A percentile compares a stretch with the other conserved stretches of the same genome.
Evolutionary conservation across 2,888 invertebrate genomes (phyloP).

Genomic region (Endotricha flammealis): DNA sequence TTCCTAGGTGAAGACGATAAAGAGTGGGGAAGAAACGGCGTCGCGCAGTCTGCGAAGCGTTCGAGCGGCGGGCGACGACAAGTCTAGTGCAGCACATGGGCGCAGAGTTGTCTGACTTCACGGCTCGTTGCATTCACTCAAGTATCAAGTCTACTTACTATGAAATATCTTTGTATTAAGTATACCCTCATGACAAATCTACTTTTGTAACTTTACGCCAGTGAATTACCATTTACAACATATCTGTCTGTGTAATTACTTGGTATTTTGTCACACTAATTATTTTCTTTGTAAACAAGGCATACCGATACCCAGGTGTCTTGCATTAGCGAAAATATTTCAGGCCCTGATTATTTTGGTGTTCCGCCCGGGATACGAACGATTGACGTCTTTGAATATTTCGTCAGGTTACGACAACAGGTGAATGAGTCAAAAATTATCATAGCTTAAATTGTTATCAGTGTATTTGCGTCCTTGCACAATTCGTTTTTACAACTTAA

Average conservation of each 20-base stretch:
- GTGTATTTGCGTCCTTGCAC: too few relatives aligned
- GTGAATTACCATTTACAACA: conserved; percentile 17
- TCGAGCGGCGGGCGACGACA: conserved; percentile 18
- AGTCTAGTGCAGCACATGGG: conserved; percentile 24
- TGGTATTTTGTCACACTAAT: conserved; percentile 1
- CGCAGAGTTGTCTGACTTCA: conserved; percentile 4
- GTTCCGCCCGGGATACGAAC: conserved; percentile 28
- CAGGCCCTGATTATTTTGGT: conserved; percentile 38
- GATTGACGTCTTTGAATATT: conserved; percentile 31
- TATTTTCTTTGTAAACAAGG: not conserved
- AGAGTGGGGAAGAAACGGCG: conserved; percentile 14
- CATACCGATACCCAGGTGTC: not conserved
- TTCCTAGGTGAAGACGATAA: not conserved
- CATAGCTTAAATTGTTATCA: too few relatives aligned
- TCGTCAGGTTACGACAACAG: too few relatives aligned
- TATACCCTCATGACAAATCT: conserved; percentile 4
- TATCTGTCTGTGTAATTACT: conserved; percentile 2
- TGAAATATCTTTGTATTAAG: too few relatives aligned
- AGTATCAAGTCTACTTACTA: too few relatives aligned
- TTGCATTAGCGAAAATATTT: conserved; percentile 27
- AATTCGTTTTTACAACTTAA: too few relatives aligned
- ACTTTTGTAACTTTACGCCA: conserved; percentile 16
- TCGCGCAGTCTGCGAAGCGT: conserved; percentile 19
- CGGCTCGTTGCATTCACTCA: conserved; percentile 4
- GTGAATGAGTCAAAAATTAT: too few relatives aligned